Base-by-base conservation (phyloP, 2,113 vertebrate genomes). In the Phaethornis superciliosus region DNA sequence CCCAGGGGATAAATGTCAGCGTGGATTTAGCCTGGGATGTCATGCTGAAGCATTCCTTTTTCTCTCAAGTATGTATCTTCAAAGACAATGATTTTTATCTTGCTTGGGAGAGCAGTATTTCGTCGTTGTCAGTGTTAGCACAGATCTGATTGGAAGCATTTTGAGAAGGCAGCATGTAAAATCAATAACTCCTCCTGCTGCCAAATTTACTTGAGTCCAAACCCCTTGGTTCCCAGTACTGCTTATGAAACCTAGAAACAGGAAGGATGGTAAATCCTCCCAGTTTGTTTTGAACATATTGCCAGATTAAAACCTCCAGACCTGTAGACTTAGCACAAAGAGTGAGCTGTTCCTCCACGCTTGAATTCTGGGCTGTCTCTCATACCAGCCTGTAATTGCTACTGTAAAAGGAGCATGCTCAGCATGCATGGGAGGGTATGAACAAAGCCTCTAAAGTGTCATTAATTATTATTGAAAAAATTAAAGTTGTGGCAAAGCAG, bases 1-100 rank as follows among this genome's bases (percentile, higher is more conserved):
- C 94, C 94, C 71, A 35, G 68, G 81, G 91, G 82, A 83, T 71
- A 90, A 75, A 69, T 63, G 95, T 94, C 95, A 90, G 87, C 55
- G 52, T 64, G 79, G 85, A 96, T 97, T 95, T 89, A 51, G 33
- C 74, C 13, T 28, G 71, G 63, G 85, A 74, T 47, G 65, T 40
- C 3, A 2, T 16, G 63, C 87, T 67, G 72, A 52, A 83, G 30
- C 17, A 6, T 68, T 35, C 35, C 27, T 59, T 85, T 71, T 37
- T 68, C 42, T 63, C 26, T n/a, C 59, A 4, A 84, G 81, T 6
- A 8, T 32, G 22, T 10, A 56, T 26, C 17, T 70, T 68, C 59
- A 23, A 18, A 47, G 62, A 37, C 89, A 42, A 30, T 6, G 20
- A 28, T 80, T 76, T 90, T 54, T 75, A 55, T 8, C 30, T 63